Evolutionary conservation across 2,113 vertebrate genomes (phyloP).

Genomic region (Lutjanus erythropterus): DNA sequence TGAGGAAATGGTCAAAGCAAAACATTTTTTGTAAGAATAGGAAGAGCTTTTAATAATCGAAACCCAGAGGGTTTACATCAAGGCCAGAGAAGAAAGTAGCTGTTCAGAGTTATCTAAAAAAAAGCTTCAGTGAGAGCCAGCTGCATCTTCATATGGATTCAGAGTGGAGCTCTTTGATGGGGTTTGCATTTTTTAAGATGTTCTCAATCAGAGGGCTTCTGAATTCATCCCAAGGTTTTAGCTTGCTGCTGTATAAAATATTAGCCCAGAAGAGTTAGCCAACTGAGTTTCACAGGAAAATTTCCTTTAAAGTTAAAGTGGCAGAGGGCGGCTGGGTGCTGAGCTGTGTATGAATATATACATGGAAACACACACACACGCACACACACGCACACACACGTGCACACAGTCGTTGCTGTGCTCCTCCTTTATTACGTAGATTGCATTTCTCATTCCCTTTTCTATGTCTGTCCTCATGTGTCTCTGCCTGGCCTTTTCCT

Average conservation of each 20-base stretch:
- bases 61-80: conserved; percentile 34
- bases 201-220: conserved; percentile 72
- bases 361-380: conserved; percentile 24
- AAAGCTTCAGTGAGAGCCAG: conserved; percentile 40
- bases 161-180: conserved; percentile 76
- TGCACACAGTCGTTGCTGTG: not conserved
- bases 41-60: no score
- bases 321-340: conserved; percentile 9
- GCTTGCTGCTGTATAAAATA: conserved; percentile 77
- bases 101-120: not conserved
- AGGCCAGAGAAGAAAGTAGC: conserved; percentile 28
- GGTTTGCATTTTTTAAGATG: conserved; percentile 83
- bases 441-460: conserved; percentile 76
- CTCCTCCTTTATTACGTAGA: conserved; percentile 61
- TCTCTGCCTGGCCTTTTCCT: conserved; percentile 69
- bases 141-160: conserved; percentile 61
- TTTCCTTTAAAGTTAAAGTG: conserved; percentile 53
- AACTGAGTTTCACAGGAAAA: conserved; percentile 43
- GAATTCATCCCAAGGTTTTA: conserved; percentile 73
- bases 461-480: conserved; percentile 69
- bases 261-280: conserved; percentile 58
- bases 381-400: conserved; percentile 19
- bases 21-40: no score
- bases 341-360: conserved; percentile 34
- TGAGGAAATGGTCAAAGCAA: no score